phyloP scores from a whole-genome alignment of 1,140 invertebrate species.

The Pogonomyrmex barbatus region DNA sequence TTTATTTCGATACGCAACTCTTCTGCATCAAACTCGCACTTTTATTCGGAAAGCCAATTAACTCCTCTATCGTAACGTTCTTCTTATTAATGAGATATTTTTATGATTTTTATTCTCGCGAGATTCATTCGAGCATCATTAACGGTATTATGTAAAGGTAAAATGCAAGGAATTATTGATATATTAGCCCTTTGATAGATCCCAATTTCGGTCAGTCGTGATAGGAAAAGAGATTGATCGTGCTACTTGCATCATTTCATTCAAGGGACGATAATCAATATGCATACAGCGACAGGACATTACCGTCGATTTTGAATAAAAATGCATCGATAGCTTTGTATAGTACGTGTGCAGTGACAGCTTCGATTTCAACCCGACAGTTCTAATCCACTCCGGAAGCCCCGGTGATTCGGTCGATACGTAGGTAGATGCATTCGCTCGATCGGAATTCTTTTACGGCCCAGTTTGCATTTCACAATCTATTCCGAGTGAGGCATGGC shows the following conservation, averaged over 20 bases:
- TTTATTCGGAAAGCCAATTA: conserved; percentile 12
- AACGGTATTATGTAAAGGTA: conserved; percentile 7
- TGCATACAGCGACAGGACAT: conserved; percentile 42
- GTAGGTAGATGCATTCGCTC: conserved; percentile 52
- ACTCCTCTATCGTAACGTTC: background rate
- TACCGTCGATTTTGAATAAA: conserved; percentile 60
- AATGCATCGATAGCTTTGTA: conserved; percentile 62
- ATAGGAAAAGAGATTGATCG: conserved; percentile 52
- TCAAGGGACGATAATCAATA: conserved; percentile 57
- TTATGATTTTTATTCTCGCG: background rate
- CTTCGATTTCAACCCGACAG: conserved; percentile 57
- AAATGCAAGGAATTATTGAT: conserved; percentile 35
- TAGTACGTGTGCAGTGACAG: conserved; percentile 52
- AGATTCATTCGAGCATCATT: conserved; percentile 8
- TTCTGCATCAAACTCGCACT: background rate
- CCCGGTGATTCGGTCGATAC: conserved; percentile 39
- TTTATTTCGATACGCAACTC: background rate
- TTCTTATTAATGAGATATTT: background rate
- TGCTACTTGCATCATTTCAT: conserved; percentile 45
- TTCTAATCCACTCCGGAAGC: conserved; percentile 52
- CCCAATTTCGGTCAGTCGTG: background rate
- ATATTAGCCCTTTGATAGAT: conserved; percentile 37
- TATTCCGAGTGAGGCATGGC: conserved; percentile 41
- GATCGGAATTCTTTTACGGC: conserved; percentile 56
- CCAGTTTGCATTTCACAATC: conserved; percentile 56